These are phyloP conservation scores for Hyalella azteca DNA, from an alignment of 2,888 invertebrate genomes.

Conservation along the genomic window DNA sequence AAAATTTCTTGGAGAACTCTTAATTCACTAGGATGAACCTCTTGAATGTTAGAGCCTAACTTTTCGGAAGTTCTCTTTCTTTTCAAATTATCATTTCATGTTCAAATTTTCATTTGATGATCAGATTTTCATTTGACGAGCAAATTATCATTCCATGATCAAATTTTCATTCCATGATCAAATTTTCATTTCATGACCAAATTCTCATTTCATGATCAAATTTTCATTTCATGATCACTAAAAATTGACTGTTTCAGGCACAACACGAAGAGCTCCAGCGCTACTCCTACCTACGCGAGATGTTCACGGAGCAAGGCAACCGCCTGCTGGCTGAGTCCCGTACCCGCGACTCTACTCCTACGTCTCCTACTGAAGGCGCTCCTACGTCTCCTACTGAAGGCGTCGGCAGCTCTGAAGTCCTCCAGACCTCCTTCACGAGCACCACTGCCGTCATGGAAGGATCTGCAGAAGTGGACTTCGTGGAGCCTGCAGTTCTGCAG, in stretches of 20 bases:
- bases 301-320: conserved; percentile 80
- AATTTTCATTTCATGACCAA: no score
- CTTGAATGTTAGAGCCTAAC: no score
- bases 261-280: conserved; percentile 78
- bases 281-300: conserved; percentile 73
- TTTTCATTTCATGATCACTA: no score
- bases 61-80: no score
- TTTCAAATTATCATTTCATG: no score
- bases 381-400: conserved; percentile 68
- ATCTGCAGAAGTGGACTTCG: conserved; percentile 71
- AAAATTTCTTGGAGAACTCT: no score
- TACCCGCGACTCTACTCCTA: conserved; percentile 71
- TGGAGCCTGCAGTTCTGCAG: conserved; percentile 72
- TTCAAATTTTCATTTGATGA: no score
- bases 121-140: no score
- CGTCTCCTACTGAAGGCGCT: conserved; percentile 76
- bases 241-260: conserved; percentile 67
- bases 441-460: conserved; percentile 65
- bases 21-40: no score
- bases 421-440: conserved; percentile 17
- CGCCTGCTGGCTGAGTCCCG: conserved; percentile 73
- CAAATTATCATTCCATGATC: no score
- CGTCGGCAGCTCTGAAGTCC: background rate
- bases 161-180: no score
- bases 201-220: no score